phyloP scores from a whole-genome alignment of 2,888 invertebrate genomes.

The Coremacera marginata region DNA sequence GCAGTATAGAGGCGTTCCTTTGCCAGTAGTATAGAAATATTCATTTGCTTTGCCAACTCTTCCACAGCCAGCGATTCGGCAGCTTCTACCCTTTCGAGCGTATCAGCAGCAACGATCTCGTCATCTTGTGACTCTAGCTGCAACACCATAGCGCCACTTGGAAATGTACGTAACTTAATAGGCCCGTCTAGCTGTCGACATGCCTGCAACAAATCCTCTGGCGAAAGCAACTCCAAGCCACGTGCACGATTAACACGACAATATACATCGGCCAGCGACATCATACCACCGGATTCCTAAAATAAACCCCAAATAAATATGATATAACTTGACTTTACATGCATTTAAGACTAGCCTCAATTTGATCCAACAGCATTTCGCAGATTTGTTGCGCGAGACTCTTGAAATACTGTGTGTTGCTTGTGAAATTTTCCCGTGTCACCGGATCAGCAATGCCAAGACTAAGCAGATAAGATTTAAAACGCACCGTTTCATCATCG shows the following conservation, averaged over 20 bases:
- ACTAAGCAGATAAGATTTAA: slow-evolving; percentile 96
- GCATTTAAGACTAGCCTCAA: slow-evolving; percentile 73
- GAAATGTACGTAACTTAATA: slow-evolving; percentile 85
- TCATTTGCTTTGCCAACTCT: slow-evolving; percentile 85
- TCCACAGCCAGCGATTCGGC: slow-evolving; percentile 84
- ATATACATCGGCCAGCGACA: slow-evolving; percentile 96
- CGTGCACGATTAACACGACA: slow-evolving; percentile 97
- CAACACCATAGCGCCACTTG: slow-evolving; percentile 95
- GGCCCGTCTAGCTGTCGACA: slow-evolving; percentile 80
- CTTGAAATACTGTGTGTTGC: slow-evolving; percentile 85
- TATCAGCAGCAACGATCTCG: slow-evolving; percentile 77
- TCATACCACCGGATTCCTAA: slow-evolving; percentile 93
- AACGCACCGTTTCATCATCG: slow-evolving; percentile 96
- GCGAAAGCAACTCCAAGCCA: slow-evolving; percentile 94
- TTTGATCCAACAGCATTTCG: slow-evolving; percentile 82
- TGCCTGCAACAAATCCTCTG: slow-evolving; percentile 95
- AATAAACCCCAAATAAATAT: slow-evolving; percentile 23
- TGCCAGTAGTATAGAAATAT: slow-evolving; percentile 89
- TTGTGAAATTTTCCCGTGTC: slow-evolving; percentile 89
- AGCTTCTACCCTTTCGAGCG: slow-evolving; percentile 75
- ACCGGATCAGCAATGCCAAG: slow-evolving; percentile 98
- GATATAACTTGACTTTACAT: neutral
- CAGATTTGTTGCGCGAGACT: slow-evolving; percentile 89
- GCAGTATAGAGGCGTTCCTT: slow-evolving; percentile 89
- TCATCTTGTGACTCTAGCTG: slow-evolving; percentile 84